These are phyloP conservation scores for Pseudoips prasinana DNA, from an alignment of 2,888 invertebrate genomes.

Conservation along the genomic window DNA sequence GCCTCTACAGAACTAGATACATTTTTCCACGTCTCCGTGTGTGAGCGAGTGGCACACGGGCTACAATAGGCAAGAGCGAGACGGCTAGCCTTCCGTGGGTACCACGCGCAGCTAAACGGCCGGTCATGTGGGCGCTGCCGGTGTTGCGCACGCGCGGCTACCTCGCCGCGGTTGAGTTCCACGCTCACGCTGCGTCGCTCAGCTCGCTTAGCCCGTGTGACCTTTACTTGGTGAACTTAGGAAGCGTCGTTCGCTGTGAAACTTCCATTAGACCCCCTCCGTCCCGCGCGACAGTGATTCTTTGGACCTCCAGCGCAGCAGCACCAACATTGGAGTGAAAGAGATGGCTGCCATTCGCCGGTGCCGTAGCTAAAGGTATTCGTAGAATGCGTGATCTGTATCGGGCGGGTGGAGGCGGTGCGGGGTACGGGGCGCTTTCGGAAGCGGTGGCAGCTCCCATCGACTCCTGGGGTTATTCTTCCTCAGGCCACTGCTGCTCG, in stretches of 20 bases:
- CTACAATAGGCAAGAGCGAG: slow-evolving; percentile 47
- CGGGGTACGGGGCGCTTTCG: slow-evolving; percentile 74
- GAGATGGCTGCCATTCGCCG: slow-evolving; percentile 69
- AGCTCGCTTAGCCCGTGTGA: slow-evolving; percentile 76
- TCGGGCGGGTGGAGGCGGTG: slow-evolving; percentile 68
- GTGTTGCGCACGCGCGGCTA: slow-evolving; percentile 80
- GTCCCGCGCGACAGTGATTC: slow-evolving; percentile 59
- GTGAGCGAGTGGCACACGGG: slow-evolving; percentile 44
- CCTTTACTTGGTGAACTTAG: slow-evolving; percentile 81
- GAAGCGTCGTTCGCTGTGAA: slow-evolving; percentile 78
- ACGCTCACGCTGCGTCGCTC: slow-evolving; percentile 74
- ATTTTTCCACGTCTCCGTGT: slow-evolving; percentile 75
- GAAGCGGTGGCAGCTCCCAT: slow-evolving; percentile 82
- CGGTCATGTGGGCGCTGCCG: slow-evolving; percentile 80
- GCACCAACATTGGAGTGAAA: slow-evolving; percentile 65
- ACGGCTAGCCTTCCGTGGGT: slow-evolving; percentile 46
- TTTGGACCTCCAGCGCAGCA: slow-evolving; percentile 58
- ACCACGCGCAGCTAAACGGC: slow-evolving; percentile 66
- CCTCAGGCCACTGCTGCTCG: slow-evolving; percentile 82
- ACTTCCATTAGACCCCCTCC: slow-evolving; percentile 75
- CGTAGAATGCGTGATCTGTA: slow-evolving; percentile 82
- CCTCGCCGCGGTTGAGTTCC: slow-evolving; percentile 72
- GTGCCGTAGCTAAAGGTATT: slow-evolving; percentile 77
- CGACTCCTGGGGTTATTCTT: slow-evolving; percentile 83
- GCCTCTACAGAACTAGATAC: slow-evolving; percentile 80